Evolutionary conservation across 2,113 vertebrate genomes (phyloP).

Genomic region (Seriola dumerili): DNA sequence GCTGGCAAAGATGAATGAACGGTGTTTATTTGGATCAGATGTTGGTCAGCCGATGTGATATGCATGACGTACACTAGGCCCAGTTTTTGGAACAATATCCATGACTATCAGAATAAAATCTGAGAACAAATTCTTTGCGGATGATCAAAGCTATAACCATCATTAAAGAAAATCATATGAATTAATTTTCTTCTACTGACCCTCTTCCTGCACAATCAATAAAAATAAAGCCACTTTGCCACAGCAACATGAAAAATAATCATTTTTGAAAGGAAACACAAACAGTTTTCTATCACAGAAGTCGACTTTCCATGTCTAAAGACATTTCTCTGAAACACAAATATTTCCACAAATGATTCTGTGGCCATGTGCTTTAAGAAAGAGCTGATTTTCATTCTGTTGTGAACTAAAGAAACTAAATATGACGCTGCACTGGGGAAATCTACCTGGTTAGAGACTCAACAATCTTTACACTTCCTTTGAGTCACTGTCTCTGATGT

Average conservation of each 20-base stretch:
- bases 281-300: not conserved
- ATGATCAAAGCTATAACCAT: conserved; percentile 10
- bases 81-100: not conserved
- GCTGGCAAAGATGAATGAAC: not conserved
- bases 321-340: not conserved
- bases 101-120: not conserved
- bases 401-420: not conserved
- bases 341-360: not conserved
- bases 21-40: conserved; percentile 1
- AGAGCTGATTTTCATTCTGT: not conserved
- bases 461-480: not conserved
- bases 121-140: not conserved
- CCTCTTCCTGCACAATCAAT: not conserved
- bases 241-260: conserved; percentile 3
- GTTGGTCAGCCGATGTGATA: not conserved
- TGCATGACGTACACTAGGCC: not conserved
- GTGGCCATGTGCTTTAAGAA: not conserved
- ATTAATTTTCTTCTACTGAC: not conserved
- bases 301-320: not conserved
- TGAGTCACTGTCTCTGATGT: not conserved
- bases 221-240: not conserved
- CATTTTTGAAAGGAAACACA: too few species aligned
- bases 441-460: not conserved
- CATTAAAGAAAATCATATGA: conserved; percentile 1
- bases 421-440: not conserved